Evolutionary conservation across 2,113 vertebrate species (phyloP).

Genomic region (Nematolebias whitei): DNA sequence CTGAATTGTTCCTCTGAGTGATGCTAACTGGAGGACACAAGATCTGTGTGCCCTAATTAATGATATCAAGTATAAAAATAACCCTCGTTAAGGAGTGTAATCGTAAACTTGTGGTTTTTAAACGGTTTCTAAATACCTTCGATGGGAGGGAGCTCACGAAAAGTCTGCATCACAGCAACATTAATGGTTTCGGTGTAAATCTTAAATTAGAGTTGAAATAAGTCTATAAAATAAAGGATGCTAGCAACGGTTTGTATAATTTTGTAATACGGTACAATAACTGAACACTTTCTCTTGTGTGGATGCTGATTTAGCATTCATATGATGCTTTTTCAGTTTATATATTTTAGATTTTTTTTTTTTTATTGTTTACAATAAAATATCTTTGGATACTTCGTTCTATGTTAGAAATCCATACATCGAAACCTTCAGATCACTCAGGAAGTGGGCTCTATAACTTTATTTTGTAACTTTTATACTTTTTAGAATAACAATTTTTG

Average conservation of each 20-base stretch:
- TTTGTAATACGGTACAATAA: no score
- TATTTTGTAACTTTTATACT: no score
- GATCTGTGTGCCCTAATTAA: conserved; percentile 57
- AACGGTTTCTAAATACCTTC: conserved; percentile 41
- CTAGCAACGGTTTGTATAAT: not conserved
- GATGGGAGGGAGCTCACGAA: conserved; percentile 1
- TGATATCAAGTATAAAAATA: conserved; percentile 36
- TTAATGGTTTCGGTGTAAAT: conserved; percentile 1
- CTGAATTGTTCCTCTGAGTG: conserved; percentile 48
- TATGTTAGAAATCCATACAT: no score
- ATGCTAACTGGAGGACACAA: conserved; percentile 39
- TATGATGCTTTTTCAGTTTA: no score
- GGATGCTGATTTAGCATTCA: no score
- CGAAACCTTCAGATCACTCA: no score
- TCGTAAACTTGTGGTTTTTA: conserved; percentile 41
- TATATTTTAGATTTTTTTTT: no score
- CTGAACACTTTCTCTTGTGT: no score
- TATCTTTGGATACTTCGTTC: no score
- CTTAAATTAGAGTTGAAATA: conserved; percentile 1
- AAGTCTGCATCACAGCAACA: not conserved
- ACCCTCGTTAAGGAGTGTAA: conserved; percentile 23
- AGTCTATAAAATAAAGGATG: not conserved
- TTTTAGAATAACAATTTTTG: no score
- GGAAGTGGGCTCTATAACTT: no score
- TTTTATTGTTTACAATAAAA: no score